Conservation (phyloP, 2,797 vertebrate species). For the Choloepus didactylus region DNA sequence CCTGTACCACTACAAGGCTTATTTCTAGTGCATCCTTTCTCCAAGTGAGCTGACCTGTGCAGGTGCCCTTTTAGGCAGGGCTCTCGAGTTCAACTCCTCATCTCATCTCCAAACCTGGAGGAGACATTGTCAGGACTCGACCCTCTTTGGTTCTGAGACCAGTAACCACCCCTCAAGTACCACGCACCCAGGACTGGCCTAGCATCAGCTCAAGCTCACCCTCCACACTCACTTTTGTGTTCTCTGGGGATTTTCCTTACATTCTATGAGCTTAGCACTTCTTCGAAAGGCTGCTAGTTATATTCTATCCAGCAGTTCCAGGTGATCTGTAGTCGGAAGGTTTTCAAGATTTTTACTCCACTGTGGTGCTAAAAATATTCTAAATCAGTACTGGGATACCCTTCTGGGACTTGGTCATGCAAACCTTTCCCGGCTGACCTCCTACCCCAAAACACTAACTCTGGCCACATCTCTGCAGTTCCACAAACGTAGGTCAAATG, state of each 20-base stretch:
- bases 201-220: neutral
- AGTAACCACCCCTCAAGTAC: neutral
- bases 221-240: neutral
- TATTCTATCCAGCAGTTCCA: neutral
- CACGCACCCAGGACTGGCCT: neutral
- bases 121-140: neutral
- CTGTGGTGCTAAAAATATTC: constrained; percentile 33
- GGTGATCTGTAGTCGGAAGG: constrained; percentile 48
- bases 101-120: neutral
- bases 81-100: neutral
- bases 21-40: neutral
- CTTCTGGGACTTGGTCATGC: neutral
- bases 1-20: fast-evolving
- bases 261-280: neutral
- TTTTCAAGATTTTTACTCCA: constrained; percentile 48
- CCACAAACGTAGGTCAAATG: neutral
- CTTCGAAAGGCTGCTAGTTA: constrained; percentile 30
- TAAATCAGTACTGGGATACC: neutral
- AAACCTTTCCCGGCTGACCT: constrained; percentile 16
- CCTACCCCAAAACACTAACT: neutral
- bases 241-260: neutral
- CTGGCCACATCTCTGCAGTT: neutral
- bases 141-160: neutral
- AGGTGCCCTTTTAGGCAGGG: neutral
- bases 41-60: neutral